Evolutionary conservation across 2,797 vertebrate species (phyloP).

Genomic region (Trichosurus vulpecula): DNA sequence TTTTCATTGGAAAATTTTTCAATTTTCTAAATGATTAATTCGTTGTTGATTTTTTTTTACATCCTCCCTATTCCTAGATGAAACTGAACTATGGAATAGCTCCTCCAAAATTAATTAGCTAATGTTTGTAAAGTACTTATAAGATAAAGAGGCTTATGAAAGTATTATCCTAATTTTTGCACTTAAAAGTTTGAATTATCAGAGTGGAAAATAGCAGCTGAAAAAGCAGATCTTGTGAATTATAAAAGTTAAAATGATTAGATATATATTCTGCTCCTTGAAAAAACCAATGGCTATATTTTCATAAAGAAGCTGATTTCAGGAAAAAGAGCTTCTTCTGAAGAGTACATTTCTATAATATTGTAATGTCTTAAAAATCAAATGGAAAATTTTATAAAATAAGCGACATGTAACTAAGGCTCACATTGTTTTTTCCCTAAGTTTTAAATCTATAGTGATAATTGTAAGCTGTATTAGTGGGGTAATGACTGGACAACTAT

Average conservation of each 20-base stretch:
- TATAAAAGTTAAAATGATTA: background rate
- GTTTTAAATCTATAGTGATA: background rate
- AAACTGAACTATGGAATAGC: background rate
- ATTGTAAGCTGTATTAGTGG: background rate
- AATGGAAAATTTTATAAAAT: background rate
- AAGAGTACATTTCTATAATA: background rate
- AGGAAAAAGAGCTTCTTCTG: background rate
- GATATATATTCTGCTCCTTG: background rate
- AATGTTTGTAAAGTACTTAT: background rate
- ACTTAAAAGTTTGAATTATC: background rate
- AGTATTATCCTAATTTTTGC: slow-evolving; percentile 1
- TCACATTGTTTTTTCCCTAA: background rate
- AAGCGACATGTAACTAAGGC: background rate
- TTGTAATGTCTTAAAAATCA: background rate
- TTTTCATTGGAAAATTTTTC: background rate
- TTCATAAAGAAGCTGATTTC: background rate
- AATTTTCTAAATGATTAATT: background rate
- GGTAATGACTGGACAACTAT: background rate
- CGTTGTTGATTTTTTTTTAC: background rate
- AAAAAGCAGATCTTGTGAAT: background rate
- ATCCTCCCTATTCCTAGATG: background rate
- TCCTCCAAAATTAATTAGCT: background rate
- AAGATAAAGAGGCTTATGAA: background rate
- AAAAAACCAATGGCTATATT: background rate
- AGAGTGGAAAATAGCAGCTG: background rate